These are phyloP conservation scores for Lathronympha strigana DNA, from an alignment of 2,888 invertebrate genomes.

Conservation along the genomic window DNA sequence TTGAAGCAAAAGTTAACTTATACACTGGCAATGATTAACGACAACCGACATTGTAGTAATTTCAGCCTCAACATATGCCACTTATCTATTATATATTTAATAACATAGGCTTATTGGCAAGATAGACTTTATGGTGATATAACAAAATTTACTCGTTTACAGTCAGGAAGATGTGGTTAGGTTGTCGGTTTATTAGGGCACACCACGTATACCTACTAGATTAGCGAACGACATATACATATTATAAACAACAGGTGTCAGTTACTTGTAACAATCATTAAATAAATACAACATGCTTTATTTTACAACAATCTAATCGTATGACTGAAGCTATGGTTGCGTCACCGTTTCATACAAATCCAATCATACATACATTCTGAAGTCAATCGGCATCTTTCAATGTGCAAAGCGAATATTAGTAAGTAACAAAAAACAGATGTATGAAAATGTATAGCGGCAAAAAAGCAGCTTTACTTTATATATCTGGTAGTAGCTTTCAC, in stretches of 20 bases:
- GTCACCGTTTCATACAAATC: slow-evolving; percentile 20
- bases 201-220: slow-evolving; percentile 53
- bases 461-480: neutral
- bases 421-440: neutral
- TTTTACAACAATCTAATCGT: slow-evolving; percentile 50
- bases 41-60: too few relatives aligned
- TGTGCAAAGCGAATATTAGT: slow-evolving; percentile 1
- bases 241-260: slow-evolving; percentile 56
- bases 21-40: too few relatives aligned
- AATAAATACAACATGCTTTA: slow-evolving; percentile 55
- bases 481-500: too few relatives aligned
- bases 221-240: slow-evolving; percentile 59
- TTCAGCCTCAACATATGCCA: too few relatives aligned
- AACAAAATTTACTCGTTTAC: neutral
- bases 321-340: slow-evolving; percentile 52
- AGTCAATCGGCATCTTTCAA: neutral
- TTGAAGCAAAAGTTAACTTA: too few relatives aligned
- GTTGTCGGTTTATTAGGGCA: neutral
- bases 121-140: neutral
- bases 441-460: neutral
- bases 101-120: neutral
- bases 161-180: neutral
- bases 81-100: neutral
- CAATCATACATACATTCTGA: slow-evolving; percentile 12
- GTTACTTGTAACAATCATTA: slow-evolving; percentile 50